These are phyloP conservation scores for Artibeus lituratus DNA, from an alignment of 2,797 vertebrate species.

Conservation along the genomic window DNA sequence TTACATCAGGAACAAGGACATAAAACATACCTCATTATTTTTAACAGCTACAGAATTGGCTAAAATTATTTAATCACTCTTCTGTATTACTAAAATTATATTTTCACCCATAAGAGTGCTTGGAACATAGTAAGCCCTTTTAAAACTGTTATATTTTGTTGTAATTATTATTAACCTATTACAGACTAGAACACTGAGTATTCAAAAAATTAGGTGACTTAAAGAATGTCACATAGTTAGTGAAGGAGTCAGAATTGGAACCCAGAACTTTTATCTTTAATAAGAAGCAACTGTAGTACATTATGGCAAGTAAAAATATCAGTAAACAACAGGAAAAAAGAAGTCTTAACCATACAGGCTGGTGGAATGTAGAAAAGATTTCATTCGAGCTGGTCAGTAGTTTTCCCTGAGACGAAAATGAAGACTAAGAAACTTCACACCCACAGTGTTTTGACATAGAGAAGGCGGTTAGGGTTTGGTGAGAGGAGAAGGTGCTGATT, in stretches of 20 bases:
- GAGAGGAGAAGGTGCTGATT: background rate
- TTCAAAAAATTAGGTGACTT: background rate
- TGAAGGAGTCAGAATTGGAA: background rate
- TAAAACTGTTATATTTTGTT: background rate
- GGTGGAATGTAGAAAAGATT: background rate
- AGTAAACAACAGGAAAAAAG: background rate
- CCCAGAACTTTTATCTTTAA: background rate
- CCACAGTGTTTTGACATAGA: background rate
- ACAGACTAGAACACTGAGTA: background rate
- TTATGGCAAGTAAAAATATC: background rate
- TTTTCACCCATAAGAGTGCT: background rate
- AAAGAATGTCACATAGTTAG: background rate
- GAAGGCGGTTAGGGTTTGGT: background rate
- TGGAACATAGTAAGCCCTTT: background rate
- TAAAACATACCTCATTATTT: constrained; percentile 51
- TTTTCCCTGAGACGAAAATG: background rate
- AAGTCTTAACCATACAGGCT: background rate
- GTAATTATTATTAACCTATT: background rate
- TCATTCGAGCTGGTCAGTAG: background rate
- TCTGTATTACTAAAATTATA: background rate
- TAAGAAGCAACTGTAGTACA: background rate
- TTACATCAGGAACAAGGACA: constrained; percentile 68
- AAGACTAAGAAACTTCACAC: background rate
- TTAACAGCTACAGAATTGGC: background rate
- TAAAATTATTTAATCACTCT: background rate